Percentiles rank a stretch among this genome's conserved stretches.
These are phyloP conservation scores for Sinella curviseta DNA, from an alignment of 1,140 invertebrate species.

Conservation along the genomic window DNA sequence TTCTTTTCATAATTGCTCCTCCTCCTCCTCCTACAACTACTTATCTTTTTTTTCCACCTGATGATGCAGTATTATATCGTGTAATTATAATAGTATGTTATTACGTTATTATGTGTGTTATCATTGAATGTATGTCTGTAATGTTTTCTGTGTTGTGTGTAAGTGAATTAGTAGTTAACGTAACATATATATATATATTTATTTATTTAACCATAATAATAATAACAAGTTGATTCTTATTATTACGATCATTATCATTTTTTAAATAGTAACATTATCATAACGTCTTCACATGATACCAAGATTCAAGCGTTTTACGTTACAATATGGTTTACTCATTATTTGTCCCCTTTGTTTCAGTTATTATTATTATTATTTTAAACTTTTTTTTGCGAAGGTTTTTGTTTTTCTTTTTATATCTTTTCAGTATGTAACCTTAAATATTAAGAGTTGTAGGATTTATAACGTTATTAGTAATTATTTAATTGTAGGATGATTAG, in stretches of 20 bases:
- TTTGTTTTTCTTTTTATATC: background rate
- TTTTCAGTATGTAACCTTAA: background rate
- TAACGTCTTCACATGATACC: conserved; percentile 27
- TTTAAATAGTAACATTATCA: background rate
- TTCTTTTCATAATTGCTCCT: too few relatives aligned
- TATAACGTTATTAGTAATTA: too few relatives aligned
- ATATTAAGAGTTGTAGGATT: background rate
- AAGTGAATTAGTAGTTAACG: too few relatives aligned
- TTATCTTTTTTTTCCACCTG: too few relatives aligned
- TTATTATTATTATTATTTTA: conserved; percentile 20
- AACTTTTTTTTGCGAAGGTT: background rate
- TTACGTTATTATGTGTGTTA: background rate
- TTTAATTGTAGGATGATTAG: conserved; percentile 21
- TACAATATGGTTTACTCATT: conserved; percentile 27
- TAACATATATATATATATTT: too few relatives aligned
- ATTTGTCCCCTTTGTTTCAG: conserved; percentile 27
- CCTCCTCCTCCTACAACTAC: too few relatives aligned
- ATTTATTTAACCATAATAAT: too few relatives aligned
- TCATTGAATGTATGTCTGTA: background rate
- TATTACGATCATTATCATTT: background rate
- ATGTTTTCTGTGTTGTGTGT: background rate
- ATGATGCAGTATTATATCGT: background rate
- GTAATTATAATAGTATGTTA: background rate
- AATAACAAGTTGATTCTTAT: background rate
- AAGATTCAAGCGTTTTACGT: conserved; percentile 27